phyloP scores from a whole-genome alignment of 2,888 invertebrate genomes.

The Tachina lurida region DNA sequence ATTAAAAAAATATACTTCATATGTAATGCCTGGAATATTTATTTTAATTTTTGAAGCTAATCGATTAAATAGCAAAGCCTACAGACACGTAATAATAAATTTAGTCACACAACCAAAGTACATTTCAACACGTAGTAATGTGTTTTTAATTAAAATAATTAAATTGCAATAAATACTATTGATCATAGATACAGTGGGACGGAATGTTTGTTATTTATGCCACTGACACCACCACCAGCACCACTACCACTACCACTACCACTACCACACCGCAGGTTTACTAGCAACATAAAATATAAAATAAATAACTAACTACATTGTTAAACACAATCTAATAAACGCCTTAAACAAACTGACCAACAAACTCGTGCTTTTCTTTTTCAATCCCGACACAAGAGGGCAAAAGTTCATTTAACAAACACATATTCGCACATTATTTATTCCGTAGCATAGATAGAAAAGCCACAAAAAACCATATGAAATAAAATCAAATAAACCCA shows the following conservation, averaged over 20 bases:
- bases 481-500: conserved; percentile 20
- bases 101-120: conserved; percentile 33
- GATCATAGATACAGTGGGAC: conserved; percentile 2
- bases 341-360: conserved; percentile 65
- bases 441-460: conserved; percentile 45
- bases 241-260: not conserved
- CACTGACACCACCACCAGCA: conserved; percentile 8
- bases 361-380: not conserved
- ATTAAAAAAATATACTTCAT: not conserved
- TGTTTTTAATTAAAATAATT: conserved; percentile 73
- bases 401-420: conserved; percentile 67
- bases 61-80: conserved; percentile 3
- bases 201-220: conserved; percentile 53
- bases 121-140: conserved; percentile 64
- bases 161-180: conserved; percentile 70
- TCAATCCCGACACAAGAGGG: conserved; percentile 35
- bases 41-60: conserved; percentile 13
- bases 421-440: conserved; percentile 70
- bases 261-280: not conserved
- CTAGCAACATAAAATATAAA: conserved; percentile 14
- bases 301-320: conserved; percentile 60
- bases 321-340: conserved; percentile 69
- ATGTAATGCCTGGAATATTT: not conserved
- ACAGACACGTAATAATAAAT: conserved; percentile 11
- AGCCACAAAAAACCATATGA: not conserved